These are phyloP conservation scores for Sericinus montela DNA, from an alignment of 2,888 invertebrate species.

Conservation along the genomic window DNA sequence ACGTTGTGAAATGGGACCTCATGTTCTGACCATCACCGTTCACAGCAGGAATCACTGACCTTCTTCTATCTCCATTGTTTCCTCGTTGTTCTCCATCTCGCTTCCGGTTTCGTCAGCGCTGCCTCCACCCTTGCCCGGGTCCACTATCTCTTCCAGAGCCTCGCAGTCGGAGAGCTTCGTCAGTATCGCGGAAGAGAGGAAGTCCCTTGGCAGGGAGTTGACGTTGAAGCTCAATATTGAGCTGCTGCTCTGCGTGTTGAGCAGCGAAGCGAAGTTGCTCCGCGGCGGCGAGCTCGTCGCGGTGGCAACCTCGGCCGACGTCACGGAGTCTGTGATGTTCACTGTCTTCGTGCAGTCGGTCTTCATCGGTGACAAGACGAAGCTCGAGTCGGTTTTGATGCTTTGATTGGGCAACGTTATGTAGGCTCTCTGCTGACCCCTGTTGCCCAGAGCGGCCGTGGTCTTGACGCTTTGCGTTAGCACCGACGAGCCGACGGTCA, in stretches of 20 bases:
- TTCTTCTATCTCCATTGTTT: conserved; percentile 54
- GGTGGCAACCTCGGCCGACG: not conserved
- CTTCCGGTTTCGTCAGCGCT: conserved; percentile 14
- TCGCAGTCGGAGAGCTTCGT: conserved; percentile 21
- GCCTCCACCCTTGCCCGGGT: conserved; percentile 8
- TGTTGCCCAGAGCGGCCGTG: conserved; percentile 24
- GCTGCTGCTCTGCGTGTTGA: conserved; percentile 17
- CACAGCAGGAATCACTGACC: conserved; percentile 39
- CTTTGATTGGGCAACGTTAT: not conserved
- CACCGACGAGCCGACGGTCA: conserved; percentile 49
- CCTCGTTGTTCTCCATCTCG: conserved; percentile 28
- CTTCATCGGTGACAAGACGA: not conserved
- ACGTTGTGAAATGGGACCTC: no score
- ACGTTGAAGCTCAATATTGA: conserved; percentile 34
- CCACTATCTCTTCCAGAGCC: conserved; percentile 6
- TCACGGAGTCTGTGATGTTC: not conserved
- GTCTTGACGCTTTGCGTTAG: conserved; percentile 48
- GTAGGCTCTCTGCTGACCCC: conserved; percentile 9
- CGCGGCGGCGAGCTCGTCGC: conserved; percentile 2
- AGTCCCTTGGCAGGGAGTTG: conserved; percentile 38
- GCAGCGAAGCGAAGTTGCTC: not conserved
- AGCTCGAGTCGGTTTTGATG: not conserved
- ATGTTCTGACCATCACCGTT: no score
- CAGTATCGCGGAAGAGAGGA: conserved; percentile 31
- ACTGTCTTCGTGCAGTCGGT: not conserved